phyloP scores from a whole-genome alignment of 1,140 invertebrate genomes.

The Zaprionus capensis region DNA sequence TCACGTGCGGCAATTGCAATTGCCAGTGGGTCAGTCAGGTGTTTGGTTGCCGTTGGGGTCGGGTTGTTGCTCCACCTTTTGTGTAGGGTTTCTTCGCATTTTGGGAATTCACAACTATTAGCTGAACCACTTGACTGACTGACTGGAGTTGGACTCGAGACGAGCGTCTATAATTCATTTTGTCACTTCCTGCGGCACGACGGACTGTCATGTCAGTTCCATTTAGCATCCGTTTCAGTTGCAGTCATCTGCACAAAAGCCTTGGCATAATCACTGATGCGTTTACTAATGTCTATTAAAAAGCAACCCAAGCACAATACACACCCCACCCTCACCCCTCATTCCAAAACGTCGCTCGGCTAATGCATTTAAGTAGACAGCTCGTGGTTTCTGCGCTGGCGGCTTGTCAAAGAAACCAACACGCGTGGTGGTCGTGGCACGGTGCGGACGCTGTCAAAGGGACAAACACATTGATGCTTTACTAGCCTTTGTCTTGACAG shows the following conservation, averaged over 20 bases:
- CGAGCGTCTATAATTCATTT: slow-evolving; percentile 75
- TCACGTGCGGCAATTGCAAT: slow-evolving; percentile 79
- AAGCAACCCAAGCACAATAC: slow-evolving; percentile 59
- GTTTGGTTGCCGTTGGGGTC: slow-evolving; percentile 2
- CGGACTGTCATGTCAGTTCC: slow-evolving; percentile 73
- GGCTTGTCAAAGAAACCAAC: slow-evolving; percentile 77
- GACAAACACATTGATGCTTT: slow-evolving; percentile 74
- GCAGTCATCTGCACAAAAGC: slow-evolving; percentile 77
- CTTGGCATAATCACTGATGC: slow-evolving; percentile 74
- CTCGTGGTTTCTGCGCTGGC: slow-evolving; percentile 61
- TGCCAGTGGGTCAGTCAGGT: slow-evolving; percentile 53
- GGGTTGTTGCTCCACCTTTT: slow-evolving; percentile 16
- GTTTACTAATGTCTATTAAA: slow-evolving; percentile 82
- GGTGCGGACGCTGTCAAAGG: slow-evolving; percentile 58
- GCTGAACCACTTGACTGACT: slow-evolving; percentile 15
- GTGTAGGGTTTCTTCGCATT: slow-evolving; percentile 47
- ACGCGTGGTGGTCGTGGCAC: slow-evolving; percentile 49
- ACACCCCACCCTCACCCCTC: slow-evolving; percentile 3
- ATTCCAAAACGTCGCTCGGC: slow-evolving; percentile 5
- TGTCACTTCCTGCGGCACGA: slow-evolving; percentile 67
- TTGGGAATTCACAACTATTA: slow-evolving; percentile 39
- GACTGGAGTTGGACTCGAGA: background rate
- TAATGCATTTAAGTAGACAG: slow-evolving; percentile 81
- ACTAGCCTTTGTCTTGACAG: slow-evolving; percentile 71
- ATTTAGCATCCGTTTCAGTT: slow-evolving; percentile 82